Percentiles rank a stretch among this genome's conserved stretches.
Conservation (phyloP, 2,113 vertebrate species). For the Macrotis lagotis region DNA sequence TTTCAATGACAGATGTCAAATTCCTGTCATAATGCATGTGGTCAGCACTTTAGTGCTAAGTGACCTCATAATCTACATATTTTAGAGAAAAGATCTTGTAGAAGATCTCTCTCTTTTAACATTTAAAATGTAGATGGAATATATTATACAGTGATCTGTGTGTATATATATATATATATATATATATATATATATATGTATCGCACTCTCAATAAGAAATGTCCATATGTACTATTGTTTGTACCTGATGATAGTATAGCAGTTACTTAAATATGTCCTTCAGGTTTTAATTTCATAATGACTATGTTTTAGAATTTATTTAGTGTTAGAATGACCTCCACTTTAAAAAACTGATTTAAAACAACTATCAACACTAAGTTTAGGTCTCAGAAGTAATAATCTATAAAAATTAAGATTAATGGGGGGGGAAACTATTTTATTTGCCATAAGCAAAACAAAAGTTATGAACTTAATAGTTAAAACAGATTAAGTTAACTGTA, state of each 20-base stretch:
- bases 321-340: neutral
- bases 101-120: conserved; percentile 80
- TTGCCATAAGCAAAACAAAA: neutral
- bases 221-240: conserved; percentile 63
- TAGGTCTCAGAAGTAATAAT: conserved; percentile 52
- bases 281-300: conserved; percentile 49
- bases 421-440: conserved; percentile 35
- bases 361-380: conserved; percentile 39
- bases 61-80: conserved; percentile 86
- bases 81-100: conserved; percentile 83
- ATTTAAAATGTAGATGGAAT: conserved; percentile 82
- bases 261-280: conserved; percentile 73
- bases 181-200: conserved; percentile 60
- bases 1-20: conserved; percentile 86
- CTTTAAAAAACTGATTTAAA: conserved; percentile 54
- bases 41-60: conserved; percentile 82
- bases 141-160: conserved; percentile 77
- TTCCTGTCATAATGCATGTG: conserved; percentile 81
- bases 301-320: neutral
- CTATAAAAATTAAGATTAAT: conserved; percentile 39
- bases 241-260: conserved; percentile 68
- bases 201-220: conserved; percentile 64
- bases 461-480: conserved; percentile 20
- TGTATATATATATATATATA: conserved; percentile 62
- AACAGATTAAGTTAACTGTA: conserved; percentile 33